Percentiles rank a stretch among this genome's conserved stretches.
These are phyloP conservation scores for Globodera rostochiensis DNA, from an alignment of 1,140 invertebrate species.

Conservation along the genomic window DNA sequence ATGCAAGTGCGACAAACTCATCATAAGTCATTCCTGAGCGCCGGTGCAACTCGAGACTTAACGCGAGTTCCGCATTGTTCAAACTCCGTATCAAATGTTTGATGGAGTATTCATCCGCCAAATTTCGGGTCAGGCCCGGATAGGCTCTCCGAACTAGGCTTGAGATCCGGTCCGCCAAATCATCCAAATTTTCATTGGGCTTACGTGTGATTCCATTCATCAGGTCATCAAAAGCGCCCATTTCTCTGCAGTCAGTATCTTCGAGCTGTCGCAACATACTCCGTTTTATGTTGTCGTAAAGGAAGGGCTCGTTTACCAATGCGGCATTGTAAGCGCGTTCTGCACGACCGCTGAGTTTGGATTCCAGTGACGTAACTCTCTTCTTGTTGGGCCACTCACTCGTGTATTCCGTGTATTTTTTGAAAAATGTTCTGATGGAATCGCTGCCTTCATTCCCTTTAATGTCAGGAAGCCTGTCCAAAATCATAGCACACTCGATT, in stretches of 20 bases:
- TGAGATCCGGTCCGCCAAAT: not conserved
- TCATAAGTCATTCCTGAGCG: no score
- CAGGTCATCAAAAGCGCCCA: slow-evolving; percentile 4
- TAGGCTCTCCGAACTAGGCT: not conserved
- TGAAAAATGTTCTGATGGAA: slow-evolving; percentile 16
- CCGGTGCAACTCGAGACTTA: no score
- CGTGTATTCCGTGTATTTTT: slow-evolving; percentile 8
- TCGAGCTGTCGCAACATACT: not conserved
- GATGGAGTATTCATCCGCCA: not conserved
- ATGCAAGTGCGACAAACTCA: no score
- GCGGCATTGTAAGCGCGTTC: slow-evolving; percentile 10
- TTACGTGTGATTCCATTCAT: not conserved
- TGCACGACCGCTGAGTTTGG: not conserved
- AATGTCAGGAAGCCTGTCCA: not conserved
- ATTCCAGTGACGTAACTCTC: not conserved
- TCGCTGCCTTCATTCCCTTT: slow-evolving; percentile 1
- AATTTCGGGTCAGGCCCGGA: not conserved
- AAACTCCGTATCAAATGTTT: not conserved
- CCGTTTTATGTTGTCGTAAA: not conserved
- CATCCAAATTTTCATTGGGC: not conserved
- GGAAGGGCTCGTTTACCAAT: not conserved
- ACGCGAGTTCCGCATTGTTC: not conserved
- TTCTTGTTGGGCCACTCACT: not conserved
- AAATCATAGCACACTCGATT: not conserved
- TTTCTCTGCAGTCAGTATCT: not conserved